Conservation (phyloP, 2,113 vertebrate genomes). For the Phrynocephalus versicolor region DNA sequence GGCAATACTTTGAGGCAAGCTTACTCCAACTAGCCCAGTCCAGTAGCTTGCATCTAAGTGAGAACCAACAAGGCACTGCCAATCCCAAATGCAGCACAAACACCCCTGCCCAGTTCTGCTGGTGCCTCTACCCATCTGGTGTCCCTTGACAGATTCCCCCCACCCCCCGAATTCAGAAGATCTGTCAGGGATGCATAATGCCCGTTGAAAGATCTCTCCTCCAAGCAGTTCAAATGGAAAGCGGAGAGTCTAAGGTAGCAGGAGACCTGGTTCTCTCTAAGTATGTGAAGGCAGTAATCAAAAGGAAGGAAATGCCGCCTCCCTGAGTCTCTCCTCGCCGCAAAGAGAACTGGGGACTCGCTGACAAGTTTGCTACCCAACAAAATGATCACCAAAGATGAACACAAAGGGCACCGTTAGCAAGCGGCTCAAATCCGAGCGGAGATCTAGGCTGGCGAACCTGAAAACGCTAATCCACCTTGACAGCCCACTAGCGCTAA, state of each 20-base stretch:
- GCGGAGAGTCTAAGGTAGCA: not conserved
- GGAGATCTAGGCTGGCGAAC: not conserved
- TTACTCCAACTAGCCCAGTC: not conserved
- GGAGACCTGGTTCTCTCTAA: too few species aligned
- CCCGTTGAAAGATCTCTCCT: not conserved
- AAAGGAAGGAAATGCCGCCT: not conserved
- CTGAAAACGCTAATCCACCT: slow-evolving; percentile 3
- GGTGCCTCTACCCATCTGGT: not conserved
- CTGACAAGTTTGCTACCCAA: not conserved
- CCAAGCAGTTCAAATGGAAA: not conserved
- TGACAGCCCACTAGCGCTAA: not conserved
- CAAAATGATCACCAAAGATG: not conserved
- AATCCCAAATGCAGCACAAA: not conserved
- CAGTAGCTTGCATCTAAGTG: not conserved
- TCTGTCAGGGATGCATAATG: not conserved
- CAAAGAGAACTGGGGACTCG: not conserved
- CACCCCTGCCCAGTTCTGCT: too few species aligned
- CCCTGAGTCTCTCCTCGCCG: not conserved
- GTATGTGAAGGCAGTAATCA: not conserved
- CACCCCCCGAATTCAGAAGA: not conserved
- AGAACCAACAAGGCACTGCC: not conserved
- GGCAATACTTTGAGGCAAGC: too few species aligned
- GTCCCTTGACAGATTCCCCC: not conserved
- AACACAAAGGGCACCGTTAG: not conserved
- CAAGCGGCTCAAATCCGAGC: not conserved